A percentile compares a stretch with the other conserved stretches of the same genome.
Evolutionary conservation across 2,113 vertebrate genomes (phyloP).

Genomic region (Rhipidura dahli): DNA sequence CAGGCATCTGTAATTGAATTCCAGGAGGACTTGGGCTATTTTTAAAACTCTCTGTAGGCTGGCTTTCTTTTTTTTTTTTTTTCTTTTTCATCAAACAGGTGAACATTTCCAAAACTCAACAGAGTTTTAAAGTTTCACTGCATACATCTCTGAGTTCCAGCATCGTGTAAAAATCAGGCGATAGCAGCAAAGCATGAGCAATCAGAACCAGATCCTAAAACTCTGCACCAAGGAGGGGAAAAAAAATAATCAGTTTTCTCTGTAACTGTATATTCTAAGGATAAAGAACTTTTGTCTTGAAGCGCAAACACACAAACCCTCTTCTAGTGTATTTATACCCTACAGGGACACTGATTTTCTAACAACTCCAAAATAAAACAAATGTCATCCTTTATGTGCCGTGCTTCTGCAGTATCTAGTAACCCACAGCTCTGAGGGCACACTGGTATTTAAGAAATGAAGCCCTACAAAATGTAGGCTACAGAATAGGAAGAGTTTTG

Average conservation of each 20-base stretch:
- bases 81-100: not conserved
- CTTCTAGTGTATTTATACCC: not conserved
- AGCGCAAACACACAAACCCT: not conserved
- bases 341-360: not conserved
- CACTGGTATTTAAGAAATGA: not conserved
- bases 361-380: not conserved
- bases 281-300: not conserved
- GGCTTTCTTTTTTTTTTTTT: not conserved
- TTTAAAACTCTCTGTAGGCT: conserved; percentile 50
- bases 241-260: not conserved
- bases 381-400: not conserved
- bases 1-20: conserved; percentile 63
- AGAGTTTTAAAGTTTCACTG: conserved; percentile 17
- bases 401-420: not conserved
- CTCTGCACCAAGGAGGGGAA: not conserved
- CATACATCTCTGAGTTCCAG: not conserved
- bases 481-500: not conserved
- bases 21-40: conserved; percentile 48
- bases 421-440: not conserved
- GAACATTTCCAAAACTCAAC: conserved; percentile 24
- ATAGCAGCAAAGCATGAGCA: not conserved
- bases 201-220: not conserved
- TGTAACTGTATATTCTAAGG: not conserved
- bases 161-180: not conserved
- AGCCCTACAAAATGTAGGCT: not conserved